Base-by-base conservation (phyloP, 2,113 vertebrate species). In the Marmota monax region DNA sequence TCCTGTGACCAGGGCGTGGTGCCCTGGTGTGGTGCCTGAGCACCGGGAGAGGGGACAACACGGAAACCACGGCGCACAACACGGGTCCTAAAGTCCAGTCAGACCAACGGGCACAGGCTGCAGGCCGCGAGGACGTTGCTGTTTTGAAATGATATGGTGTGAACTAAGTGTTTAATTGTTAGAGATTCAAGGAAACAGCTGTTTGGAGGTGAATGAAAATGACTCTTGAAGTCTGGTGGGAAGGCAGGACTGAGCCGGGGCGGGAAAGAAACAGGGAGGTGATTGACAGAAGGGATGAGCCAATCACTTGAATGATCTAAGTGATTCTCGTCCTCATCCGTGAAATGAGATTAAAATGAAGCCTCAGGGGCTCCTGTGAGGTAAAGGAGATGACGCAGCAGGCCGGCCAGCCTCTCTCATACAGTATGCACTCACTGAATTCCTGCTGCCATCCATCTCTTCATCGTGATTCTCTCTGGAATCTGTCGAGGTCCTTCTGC, bases 281-380 rank as follows among this genome's bases (percentile, higher is more conserved):
- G 27, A 63, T 7, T n/a, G 74, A n/a, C 1, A 73, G 45, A 34
- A 51, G 58, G 11, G 14, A 23, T 29, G 39, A 83, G 32, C 48
- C 27, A 20, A 78, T 51, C 51, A 14, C 34, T 58, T 16, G 48
- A 42, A 8, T 11, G 0, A 73, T n/a, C 78, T 69, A 51, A 69
- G 32, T 53, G 1, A 79, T 20, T 89, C 72, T 73, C 73, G 34
- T 56, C 37, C 63, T 91, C n/a, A 74, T 45, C 76, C 65, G 14
- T 63, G 34, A 76, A 96, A 73, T 2, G 23, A 88, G 74, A 83
- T 88, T 73, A 93, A 85, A 89, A 73, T 16, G 39, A 58, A 85
- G 32, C 39, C 42, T 1, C 56, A 0, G 20, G 56, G 20, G 51
- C 51, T 53, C 51, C 16, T 11, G 10, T 90, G 37, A 39, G 83